phyloP scores from a whole-genome alignment of 2,797 vertebrate genomes.

The Megalops cyprinoides region DNA sequence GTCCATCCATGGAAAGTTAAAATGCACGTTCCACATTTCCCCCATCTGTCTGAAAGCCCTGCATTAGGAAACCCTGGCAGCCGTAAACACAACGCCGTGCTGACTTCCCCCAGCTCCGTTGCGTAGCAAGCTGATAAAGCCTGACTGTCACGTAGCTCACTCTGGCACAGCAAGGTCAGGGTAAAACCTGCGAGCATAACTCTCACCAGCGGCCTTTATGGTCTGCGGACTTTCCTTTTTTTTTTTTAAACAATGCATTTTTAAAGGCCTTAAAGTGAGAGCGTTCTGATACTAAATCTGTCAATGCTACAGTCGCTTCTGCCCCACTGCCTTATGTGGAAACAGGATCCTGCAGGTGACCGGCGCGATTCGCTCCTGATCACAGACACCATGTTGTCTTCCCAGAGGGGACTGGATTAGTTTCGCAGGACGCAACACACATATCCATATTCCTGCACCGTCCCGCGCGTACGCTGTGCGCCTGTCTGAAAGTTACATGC shows the following conservation, averaged over 20 bases:
- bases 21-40: background rate
- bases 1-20: background rate
- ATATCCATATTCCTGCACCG: slow-evolving; percentile 23
- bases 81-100: background rate
- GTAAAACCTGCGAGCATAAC: background rate
- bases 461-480: background rate
- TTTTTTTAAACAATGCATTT: background rate
- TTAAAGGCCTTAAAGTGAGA: background rate
- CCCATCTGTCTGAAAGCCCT: background rate
- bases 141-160: background rate
- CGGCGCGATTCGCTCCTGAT: background rate
- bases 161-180: background rate
- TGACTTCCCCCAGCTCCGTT: background rate
- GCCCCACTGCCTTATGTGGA: background rate
- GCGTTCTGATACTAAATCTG: background rate
- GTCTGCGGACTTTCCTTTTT: background rate
- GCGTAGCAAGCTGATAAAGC: background rate
- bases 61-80: background rate
- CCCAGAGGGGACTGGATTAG: background rate
- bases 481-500: slow-evolving; percentile 5
- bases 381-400: background rate
- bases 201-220: background rate
- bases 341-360: background rate
- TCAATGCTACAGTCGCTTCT: background rate
- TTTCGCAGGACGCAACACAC: background rate